phyloP scores from a whole-genome alignment of 2,888 invertebrate species.

The Smittia aterrima region DNA sequence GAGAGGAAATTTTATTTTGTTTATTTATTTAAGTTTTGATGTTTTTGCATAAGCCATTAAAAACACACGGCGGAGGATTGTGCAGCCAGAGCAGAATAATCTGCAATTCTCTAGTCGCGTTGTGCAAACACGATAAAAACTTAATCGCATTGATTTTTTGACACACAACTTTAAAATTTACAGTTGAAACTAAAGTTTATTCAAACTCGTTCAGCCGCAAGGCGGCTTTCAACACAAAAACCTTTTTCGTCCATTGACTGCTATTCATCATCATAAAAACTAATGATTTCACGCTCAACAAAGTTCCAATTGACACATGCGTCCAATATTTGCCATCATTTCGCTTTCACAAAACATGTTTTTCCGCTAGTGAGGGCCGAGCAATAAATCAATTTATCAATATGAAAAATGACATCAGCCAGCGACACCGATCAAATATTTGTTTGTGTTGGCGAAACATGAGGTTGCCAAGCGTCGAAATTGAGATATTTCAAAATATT shows the following conservation, averaged over 20 bases:
- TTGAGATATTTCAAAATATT: no score
- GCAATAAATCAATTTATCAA: slow-evolving; percentile 1
- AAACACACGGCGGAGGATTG: background rate
- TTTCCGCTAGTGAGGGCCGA: background rate
- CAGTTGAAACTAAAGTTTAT: no score
- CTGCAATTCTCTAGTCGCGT: background rate
- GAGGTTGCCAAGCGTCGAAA: no score
- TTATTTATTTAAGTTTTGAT: slow-evolving; percentile 12
- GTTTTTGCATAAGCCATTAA: slow-evolving; percentile 2
- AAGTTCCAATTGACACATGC: background rate
- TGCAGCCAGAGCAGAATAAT: background rate
- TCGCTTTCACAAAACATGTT: no score
- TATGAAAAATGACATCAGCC: slow-evolving; percentile 4
- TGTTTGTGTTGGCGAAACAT: background rate
- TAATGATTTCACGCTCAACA: background rate
- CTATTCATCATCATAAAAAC: background rate
- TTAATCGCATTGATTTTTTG: slow-evolving; percentile 12
- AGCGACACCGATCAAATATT: background rate
- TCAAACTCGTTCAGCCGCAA: no score
- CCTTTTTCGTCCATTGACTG: background rate
- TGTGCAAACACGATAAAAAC: slow-evolving; percentile 5
- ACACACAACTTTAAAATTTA: background rate
- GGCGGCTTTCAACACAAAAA: no score
- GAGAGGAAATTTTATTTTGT: background rate
- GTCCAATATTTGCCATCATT: no score